Conservation (phyloP, 1,140 invertebrate species). For the Aphidius gifuensis region DNA sequence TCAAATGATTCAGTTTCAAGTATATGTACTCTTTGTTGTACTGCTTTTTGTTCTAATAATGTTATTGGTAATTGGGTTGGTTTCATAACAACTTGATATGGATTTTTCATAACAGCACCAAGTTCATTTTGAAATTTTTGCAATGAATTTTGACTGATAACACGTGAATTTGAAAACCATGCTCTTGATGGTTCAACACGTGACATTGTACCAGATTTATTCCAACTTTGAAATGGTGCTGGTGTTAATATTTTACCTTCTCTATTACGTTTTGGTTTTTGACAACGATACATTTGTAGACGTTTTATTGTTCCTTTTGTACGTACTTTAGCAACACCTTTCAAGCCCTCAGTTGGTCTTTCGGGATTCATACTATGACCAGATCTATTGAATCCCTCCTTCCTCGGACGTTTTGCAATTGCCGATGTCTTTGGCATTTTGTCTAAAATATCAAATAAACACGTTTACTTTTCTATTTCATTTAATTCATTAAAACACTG, state of each 20-base stretch:
- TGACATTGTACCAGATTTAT: slow-evolving; percentile 86
- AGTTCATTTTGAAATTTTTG: slow-evolving; percentile 98
- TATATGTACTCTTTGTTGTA: slow-evolving; percentile 87
- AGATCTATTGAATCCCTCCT: slow-evolving; percentile 74
- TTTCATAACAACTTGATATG: slow-evolving; percentile 97
- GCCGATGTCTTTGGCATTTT: slow-evolving; percentile 69
- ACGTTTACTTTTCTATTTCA: too few relatives aligned
- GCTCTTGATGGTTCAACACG: slow-evolving; percentile 95
- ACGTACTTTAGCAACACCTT: slow-evolving; percentile 80
- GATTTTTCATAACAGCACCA: slow-evolving; percentile 90
- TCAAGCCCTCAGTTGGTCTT: slow-evolving; percentile 69
- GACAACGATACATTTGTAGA: slow-evolving; percentile 96
- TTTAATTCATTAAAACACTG: too few relatives aligned
- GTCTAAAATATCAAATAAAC: slow-evolving; percentile 21
- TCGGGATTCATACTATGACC: slow-evolving; percentile 89
- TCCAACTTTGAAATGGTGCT: slow-evolving; percentile 90
- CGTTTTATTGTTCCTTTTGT: slow-evolving; percentile 93
- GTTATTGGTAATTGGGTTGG: slow-evolving; percentile 93
- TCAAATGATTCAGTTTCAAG: slow-evolving; percentile 94
- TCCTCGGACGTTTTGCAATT: slow-evolving; percentile 65
- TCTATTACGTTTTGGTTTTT: slow-evolving; percentile 89
- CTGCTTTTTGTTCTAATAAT: slow-evolving; percentile 89
- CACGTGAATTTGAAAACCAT: slow-evolving; percentile 95
- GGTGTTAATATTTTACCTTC: slow-evolving; percentile 89
- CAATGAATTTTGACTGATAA: slow-evolving; percentile 89